These are phyloP conservation scores for Eudyptes chrysolophus DNA, from an alignment of 2,113 vertebrate species.

Conservation along the genomic window DNA sequence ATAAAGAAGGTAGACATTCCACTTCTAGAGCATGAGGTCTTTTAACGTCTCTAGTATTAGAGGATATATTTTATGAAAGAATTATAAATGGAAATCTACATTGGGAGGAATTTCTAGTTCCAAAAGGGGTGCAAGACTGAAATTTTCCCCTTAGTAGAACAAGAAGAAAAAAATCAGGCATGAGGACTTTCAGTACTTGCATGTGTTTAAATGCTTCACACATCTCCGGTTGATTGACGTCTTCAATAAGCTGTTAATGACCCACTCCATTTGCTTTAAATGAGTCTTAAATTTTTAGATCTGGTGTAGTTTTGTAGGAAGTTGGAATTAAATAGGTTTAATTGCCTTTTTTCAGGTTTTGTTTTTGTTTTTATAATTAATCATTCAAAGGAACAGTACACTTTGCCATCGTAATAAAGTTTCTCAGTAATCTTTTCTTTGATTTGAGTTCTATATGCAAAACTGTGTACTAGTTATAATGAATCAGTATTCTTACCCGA, in stretches of 20 bases:
- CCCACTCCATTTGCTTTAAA: constrained; percentile 66
- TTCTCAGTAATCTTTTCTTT: not conserved
- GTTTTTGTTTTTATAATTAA: not conserved
- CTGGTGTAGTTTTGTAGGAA: constrained; percentile 56
- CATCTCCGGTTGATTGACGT: constrained; percentile 52
- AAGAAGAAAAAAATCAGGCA: not conserved
- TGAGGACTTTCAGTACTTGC: not conserved
- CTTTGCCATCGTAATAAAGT: not conserved
- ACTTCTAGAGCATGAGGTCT: not conserved
- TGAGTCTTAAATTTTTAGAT: constrained; percentile 56
- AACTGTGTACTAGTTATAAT: not conserved
- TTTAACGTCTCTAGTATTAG: not conserved
- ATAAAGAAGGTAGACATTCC: not conserved
- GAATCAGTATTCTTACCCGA: not conserved
- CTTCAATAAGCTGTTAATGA: constrained; percentile 68
- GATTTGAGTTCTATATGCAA: constrained; percentile 13
- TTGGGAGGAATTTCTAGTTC: not conserved
- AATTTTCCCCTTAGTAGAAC: not conserved
- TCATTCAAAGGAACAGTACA: not conserved
- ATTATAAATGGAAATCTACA: not conserved
- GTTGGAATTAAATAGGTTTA: constrained; percentile 38
- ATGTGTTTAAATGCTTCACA: constrained; percentile 56
- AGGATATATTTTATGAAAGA: not conserved
- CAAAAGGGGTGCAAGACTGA: not conserved
- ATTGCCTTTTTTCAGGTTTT: not conserved